Conservation (phyloP, 2,888 invertebrate species). For the Heliconius cydno region DNA sequence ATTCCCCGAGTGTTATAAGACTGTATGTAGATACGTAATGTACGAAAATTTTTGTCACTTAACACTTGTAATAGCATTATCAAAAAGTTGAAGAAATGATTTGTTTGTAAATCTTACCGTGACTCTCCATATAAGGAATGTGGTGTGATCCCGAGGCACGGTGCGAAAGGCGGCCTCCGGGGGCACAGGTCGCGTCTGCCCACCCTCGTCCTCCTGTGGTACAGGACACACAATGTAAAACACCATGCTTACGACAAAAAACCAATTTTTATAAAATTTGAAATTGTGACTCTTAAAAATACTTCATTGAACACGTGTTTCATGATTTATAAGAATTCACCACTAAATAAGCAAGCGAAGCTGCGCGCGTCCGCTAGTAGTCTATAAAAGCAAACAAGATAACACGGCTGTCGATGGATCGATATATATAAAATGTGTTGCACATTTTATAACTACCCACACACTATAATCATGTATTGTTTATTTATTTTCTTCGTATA, state of each 20-base stretch:
- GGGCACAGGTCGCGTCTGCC: constrained; percentile 69
- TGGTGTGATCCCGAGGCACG: constrained; percentile 89
- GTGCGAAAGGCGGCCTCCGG: constrained; percentile 89
- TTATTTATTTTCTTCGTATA: not conserved
- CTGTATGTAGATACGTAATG: not conserved
- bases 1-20: not conserved
- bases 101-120: constrained; percentile 83
- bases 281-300: too few relatives aligned
- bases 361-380: not conserved
- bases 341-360: too few relatives aligned
- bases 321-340: too few relatives aligned
- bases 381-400: not conserved
- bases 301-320: too few relatives aligned
- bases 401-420: constrained; percentile 25
- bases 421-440: too few relatives aligned
- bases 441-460: constrained; percentile 21
- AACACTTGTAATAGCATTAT: not conserved
- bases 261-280: too few relatives aligned
- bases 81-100: not conserved
- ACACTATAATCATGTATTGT: not conserved
- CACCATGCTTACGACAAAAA: constrained; percentile 31
- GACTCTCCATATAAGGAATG: constrained; percentile 94
- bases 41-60: not conserved
- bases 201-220: constrained; percentile 75
- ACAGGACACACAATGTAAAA: constrained; percentile 36